phyloP scores from a whole-genome alignment of 2,888 invertebrate genomes.

The Chloroclysta siterata region DNA sequence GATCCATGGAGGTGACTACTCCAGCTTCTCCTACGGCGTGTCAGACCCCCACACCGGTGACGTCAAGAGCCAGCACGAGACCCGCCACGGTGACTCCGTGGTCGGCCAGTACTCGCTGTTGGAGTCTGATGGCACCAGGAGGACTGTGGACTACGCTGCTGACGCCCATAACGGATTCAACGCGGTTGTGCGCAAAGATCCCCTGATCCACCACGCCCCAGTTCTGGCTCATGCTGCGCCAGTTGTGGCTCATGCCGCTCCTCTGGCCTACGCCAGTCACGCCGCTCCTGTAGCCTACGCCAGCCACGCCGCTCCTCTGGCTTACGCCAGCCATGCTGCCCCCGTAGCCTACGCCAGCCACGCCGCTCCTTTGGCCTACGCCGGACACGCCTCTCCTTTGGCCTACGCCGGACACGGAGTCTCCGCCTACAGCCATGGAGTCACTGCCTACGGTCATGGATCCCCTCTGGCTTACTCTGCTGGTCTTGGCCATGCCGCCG shows the following conservation, averaged over 20 bases:
- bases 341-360: conserved; percentile 47
- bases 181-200: conserved; percentile 83
- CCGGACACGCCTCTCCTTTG: conserved; percentile 44
- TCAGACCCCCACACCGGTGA: conserved; percentile 80
- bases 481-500: conserved; percentile 50
- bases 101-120: conserved; percentile 82
- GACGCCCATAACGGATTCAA: conserved; percentile 84
- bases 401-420: conserved; percentile 24
- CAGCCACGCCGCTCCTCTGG: conserved; percentile 49
- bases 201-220: conserved; percentile 59
- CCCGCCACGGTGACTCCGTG: conserved; percentile 87
- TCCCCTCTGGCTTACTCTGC: conserved; percentile 46
- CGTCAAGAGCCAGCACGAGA: conserved; percentile 86
- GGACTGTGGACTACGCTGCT: conserved; percentile 86
- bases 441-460: conserved; percentile 25
- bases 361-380: conserved; percentile 45
- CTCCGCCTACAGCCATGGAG: conserved; percentile 43
- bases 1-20: conserved; percentile 71
- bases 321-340: conserved; percentile 46
- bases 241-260: conserved; percentile 52
- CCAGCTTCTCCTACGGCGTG: conserved; percentile 78
- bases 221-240: conserved; percentile 60
- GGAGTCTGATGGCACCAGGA: conserved; percentile 86
- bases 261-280: conserved; percentile 48
- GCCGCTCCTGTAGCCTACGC: conserved; percentile 51